Conservation (phyloP, 2,888 invertebrate species). For the Mythimna pallens region DNA sequence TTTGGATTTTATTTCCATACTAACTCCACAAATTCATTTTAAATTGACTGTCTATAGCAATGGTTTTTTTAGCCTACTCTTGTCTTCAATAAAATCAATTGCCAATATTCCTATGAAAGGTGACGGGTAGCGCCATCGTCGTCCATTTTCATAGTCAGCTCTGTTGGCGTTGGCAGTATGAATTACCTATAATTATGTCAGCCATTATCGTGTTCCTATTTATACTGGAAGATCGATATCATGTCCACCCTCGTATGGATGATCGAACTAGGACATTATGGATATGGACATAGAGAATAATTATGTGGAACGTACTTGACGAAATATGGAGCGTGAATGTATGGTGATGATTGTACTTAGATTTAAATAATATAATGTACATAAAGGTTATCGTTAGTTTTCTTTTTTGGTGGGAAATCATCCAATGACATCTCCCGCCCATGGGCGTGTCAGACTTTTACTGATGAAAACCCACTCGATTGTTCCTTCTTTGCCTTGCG, state of each 20-base stretch:
- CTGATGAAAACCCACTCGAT: too few relatives aligned
- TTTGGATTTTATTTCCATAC: neutral
- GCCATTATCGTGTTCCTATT: constrained; percentile 40
- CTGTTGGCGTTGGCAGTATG: neutral
- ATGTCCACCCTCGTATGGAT: constrained; percentile 15
- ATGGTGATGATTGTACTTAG: too few relatives aligned
- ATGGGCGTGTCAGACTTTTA: too few relatives aligned
- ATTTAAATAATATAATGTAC: too few relatives aligned
- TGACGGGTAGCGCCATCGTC: constrained; percentile 5
- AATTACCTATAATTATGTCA: constrained; percentile 21
- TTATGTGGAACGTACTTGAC: constrained; percentile 1
- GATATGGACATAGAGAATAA: constrained; percentile 3
- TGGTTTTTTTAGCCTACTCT: too few relatives aligned
- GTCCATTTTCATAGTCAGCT: constrained; percentile 10
- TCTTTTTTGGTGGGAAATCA: too few relatives aligned
- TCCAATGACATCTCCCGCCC: too few relatives aligned
- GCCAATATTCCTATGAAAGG: neutral
- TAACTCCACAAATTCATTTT: neutral
- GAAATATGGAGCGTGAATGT: neutral
- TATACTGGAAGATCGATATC: constrained; percentile 45
- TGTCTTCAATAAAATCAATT: constrained; percentile 17
- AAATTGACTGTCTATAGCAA: neutral
- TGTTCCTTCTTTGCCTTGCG: too few relatives aligned
- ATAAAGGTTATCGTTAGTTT: too few relatives aligned
- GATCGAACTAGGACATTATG: constrained; percentile 1